A percentile compares a stretch with the other conserved stretches of the same genome.
These are phyloP conservation scores for Botrylloides violaceus DNA, from an alignment of 23 tunicate species.

Conservation along the genomic window DNA sequence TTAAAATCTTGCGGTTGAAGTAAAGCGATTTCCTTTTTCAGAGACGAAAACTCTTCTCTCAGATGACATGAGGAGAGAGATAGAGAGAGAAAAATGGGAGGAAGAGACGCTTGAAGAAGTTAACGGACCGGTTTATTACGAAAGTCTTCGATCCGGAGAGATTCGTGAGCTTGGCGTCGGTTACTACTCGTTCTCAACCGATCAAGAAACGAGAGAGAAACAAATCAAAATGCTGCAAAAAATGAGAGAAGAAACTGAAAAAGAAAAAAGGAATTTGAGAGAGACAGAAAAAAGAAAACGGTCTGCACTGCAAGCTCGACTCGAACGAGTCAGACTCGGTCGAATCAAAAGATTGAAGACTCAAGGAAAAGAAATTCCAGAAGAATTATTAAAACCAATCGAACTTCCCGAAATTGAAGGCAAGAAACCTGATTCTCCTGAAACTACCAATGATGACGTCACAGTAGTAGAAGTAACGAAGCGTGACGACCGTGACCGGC, in stretches of 20 bases:
- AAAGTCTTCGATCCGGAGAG: constrained; percentile 60
- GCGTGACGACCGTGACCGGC: not conserved
- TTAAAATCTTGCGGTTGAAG: too few species aligned
- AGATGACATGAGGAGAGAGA: constrained; percentile 90
- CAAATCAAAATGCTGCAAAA: constrained; percentile 58
- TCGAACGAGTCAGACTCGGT: constrained; percentile 69
- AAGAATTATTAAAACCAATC: constrained; percentile 59
- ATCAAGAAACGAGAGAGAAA: constrained; percentile 47
- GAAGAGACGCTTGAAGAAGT: constrained; percentile 34
- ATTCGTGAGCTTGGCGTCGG: constrained; percentile 95
- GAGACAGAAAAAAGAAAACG: constrained; percentile 26
- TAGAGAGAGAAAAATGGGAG: constrained; percentile 78
- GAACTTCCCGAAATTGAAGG: constrained; percentile 11
- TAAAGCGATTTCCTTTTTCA: constrained; percentile 3
- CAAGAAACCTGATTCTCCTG: constrained; percentile 1
- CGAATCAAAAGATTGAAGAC: constrained; percentile 57
- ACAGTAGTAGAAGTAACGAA: not conserved
- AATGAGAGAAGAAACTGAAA: constrained; percentile 65
- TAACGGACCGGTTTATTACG: constrained; percentile 58
- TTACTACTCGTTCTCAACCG: constrained; percentile 77
- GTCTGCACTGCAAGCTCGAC: constrained; percentile 46
- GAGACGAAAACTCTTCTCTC: constrained; percentile 43
- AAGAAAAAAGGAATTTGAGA: constrained; percentile 28
- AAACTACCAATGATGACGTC: not conserved
- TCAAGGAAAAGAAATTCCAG: constrained; percentile 87